Evolutionary conservation across 2,888 invertebrate genomes (phyloP).

Genomic region (Sphinx pinastri): DNA sequence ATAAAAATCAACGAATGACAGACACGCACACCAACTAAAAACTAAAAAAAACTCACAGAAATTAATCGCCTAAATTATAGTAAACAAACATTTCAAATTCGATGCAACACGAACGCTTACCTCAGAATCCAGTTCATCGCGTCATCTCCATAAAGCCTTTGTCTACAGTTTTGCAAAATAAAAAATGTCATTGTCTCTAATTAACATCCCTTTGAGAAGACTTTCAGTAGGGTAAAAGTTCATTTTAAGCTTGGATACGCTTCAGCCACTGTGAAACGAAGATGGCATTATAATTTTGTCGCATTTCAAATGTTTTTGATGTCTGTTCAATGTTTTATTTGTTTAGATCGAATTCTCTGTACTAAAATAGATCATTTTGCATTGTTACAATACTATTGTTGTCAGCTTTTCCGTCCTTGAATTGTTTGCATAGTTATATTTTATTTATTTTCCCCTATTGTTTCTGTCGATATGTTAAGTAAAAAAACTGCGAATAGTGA

Average conservation of each 20-base stretch:
- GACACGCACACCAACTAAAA: too few species aligned
- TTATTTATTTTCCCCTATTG: too few species aligned
- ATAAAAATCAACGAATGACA: too few species aligned
- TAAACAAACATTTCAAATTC: background rate
- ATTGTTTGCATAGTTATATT: too few species aligned
- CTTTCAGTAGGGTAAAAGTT: slow-evolving; percentile 18
- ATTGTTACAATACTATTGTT: too few species aligned
- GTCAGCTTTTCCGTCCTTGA: too few species aligned
- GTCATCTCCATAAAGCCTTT: slow-evolving; percentile 20
- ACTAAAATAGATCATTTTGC: too few species aligned
- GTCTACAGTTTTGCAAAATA: slow-evolving; percentile 16
- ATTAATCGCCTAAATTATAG: background rate
- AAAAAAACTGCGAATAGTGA: too few species aligned
- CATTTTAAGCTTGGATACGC: slow-evolving; percentile 20
- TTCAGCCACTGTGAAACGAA: slow-evolving; percentile 1
- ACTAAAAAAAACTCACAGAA: too few species aligned
- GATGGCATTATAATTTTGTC: slow-evolving; percentile 1
- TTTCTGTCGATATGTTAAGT: too few species aligned
- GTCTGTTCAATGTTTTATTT: slow-evolving; percentile 6
- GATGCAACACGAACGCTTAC: background rate
- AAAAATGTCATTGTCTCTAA: slow-evolving; percentile 24
- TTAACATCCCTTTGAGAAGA: slow-evolving; percentile 21
- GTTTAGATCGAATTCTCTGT: background rate
- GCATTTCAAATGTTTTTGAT: background rate
- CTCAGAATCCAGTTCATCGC: background rate